Conservation (phyloP, 2,113 vertebrate genomes). For the Pithys albifrons region DNA sequence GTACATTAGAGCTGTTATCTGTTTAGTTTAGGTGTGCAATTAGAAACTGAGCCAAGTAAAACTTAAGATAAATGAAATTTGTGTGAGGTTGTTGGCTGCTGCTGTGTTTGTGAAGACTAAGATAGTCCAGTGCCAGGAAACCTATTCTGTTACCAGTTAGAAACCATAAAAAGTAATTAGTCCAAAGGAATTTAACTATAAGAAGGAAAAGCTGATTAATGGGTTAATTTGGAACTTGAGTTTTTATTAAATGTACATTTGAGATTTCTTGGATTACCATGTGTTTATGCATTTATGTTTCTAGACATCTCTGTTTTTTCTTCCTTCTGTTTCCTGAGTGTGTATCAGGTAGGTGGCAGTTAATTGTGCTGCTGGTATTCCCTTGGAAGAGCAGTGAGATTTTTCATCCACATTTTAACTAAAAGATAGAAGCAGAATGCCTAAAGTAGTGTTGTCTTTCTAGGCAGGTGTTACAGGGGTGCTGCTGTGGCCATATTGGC, state of each 20-base stretch:
- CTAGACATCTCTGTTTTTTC: neutral
- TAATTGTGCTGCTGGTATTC: neutral
- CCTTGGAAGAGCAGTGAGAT: neutral
- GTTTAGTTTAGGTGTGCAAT: conserved; percentile 55
- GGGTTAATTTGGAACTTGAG: neutral
- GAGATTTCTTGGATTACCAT: neutral
- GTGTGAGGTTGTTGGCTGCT: conserved; percentile 53
- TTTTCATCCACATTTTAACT: neutral
- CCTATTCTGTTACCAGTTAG: conserved; percentile 67
- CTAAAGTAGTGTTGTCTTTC: neutral
- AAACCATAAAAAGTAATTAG: conserved; percentile 54
- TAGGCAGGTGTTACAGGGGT: neutral
- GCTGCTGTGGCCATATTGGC: neutral
- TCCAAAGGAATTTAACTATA: conserved; percentile 50
- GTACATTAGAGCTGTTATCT: conserved; percentile 39
- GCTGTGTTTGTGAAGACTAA: conserved; percentile 25
- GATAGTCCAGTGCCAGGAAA: conserved; percentile 66
- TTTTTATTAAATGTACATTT: neutral
- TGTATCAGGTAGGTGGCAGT: neutral
- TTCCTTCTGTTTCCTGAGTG: neutral
- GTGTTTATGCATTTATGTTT: neutral
- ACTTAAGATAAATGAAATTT: conserved; percentile 42
- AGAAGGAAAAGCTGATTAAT: neutral
- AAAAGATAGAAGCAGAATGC: neutral
- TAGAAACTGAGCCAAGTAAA: conserved; percentile 60